Percentiles rank a stretch among this genome's conserved stretches.
phyloP scores from a whole-genome alignment of 2,888 invertebrate genomes.

The Dynastes maya region DNA sequence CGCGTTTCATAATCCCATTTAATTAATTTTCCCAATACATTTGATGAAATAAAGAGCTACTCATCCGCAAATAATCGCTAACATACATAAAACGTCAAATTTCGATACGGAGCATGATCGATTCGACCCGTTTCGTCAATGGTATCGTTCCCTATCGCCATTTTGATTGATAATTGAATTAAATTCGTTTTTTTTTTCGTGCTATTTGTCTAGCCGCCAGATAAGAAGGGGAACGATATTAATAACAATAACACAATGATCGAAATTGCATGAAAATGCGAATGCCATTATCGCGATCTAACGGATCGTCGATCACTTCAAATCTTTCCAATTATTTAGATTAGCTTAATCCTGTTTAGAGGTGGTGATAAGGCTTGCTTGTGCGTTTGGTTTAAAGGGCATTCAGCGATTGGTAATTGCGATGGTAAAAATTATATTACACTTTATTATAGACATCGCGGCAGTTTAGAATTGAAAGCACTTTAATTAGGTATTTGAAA shows the following conservation, averaged over 20 bases:
- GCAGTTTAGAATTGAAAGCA: not conserved
- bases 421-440: too few relatives aligned
- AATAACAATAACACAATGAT: conserved; percentile 28
- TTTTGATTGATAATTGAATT: conserved; percentile 39
- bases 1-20: too few relatives aligned
- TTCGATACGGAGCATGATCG: not conserved
- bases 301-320: not conserved
- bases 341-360: conserved; percentile 24
- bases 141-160: not conserved
- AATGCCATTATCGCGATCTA: conserved; percentile 10
- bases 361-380: not conserved
- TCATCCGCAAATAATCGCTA: not conserved
- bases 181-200: not conserved
- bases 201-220: conserved; percentile 7
- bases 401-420: not conserved
- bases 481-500: too few relatives aligned
- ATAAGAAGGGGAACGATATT: conserved; percentile 9
- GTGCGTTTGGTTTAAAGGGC: not conserved
- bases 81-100: conserved; percentile 18
- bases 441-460: not conserved
- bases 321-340: conserved; percentile 33
- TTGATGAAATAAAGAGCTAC: too few relatives aligned
- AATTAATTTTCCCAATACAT: too few relatives aligned
- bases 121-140: not conserved
- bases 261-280: conserved; percentile 31